Conservation (phyloP, 1,140 invertebrate genomes). For the Camponotus pennsylvanicus region DNA sequence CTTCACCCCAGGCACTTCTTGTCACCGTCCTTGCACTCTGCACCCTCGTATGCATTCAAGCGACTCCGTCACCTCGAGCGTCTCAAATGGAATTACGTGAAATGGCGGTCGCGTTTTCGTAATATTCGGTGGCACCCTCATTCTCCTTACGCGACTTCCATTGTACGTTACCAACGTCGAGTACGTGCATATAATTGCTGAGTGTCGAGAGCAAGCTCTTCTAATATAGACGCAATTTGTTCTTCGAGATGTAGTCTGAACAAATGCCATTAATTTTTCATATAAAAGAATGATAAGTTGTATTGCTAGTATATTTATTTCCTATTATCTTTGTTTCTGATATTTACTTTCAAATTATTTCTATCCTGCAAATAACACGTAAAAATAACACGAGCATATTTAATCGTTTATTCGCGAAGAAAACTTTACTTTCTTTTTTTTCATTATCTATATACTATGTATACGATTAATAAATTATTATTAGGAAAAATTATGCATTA, state of each 20-base stretch:
- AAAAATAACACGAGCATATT: neutral
- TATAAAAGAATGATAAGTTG: neutral
- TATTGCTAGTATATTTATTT: neutral
- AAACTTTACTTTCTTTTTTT: neutral
- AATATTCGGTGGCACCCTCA: slow-evolving; percentile 68
- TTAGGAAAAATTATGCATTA: neutral
- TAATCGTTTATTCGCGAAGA: neutral
- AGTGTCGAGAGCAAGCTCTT: slow-evolving; percentile 23
- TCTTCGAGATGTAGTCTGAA: slow-evolving; percentile 1
- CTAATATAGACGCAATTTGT: slow-evolving; percentile 4
- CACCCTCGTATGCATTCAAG: slow-evolving; percentile 70
- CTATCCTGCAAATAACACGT: neutral
- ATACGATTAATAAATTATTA: neutral
- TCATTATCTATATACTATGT: neutral
- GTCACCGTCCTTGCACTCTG: slow-evolving; percentile 55
- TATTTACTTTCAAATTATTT: neutral
- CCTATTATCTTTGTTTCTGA: neutral
- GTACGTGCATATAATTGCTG: slow-evolving; percentile 66
- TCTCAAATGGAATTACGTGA: slow-evolving; percentile 72
- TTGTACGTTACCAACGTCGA: slow-evolving; percentile 63
- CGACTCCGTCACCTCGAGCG: slow-evolving; percentile 71
- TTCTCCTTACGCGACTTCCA: slow-evolving; percentile 31
- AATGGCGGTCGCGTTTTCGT: slow-evolving; percentile 73
- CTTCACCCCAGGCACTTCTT: slow-evolving; percentile 62
- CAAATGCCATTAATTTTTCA: neutral